A percentile compares a stretch with the other conserved stretches of the same genome.
Conservation (phyloP, 2,113 vertebrate genomes). For the Heptranchias perlo region DNA sequence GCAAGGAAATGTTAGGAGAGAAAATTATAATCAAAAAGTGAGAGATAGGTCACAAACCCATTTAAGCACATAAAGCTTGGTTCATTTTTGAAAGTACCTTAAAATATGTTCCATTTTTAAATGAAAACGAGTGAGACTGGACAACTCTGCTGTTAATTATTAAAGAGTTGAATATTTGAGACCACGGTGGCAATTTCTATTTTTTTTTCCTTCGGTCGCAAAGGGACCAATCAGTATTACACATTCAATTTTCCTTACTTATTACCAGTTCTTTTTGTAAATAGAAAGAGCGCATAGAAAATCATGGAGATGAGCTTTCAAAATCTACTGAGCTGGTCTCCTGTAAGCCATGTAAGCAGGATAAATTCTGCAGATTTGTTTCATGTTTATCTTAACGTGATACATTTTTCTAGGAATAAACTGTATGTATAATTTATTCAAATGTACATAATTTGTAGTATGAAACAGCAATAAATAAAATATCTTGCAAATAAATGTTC, state of each 20-base stretch:
- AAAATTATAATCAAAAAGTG: neutral
- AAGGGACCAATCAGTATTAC: constrained; percentile 10
- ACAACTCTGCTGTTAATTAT: neutral
- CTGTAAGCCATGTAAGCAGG: neutral
- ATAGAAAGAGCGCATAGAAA: neutral
- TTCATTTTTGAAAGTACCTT: neutral
- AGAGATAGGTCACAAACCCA: neutral
- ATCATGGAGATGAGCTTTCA: neutral
- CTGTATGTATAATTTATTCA: constrained; percentile 25
- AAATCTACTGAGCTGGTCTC: neutral
- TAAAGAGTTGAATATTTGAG: neutral
- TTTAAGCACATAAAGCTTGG: no score
- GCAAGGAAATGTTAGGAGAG: neutral
- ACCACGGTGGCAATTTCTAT: neutral
- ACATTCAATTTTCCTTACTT: neutral
- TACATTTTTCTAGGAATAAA: constrained; percentile 7
- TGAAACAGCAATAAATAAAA: neutral
- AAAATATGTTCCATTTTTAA: neutral
- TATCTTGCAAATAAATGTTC: neutral
- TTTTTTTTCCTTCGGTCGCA: neutral
- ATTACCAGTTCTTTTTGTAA: neutral
- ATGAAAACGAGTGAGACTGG: neutral
- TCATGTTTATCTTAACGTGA: neutral
- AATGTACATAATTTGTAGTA: constrained; percentile 12
- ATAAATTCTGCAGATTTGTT: neutral